phyloP scores from a whole-genome alignment of 1,140 invertebrate genomes.

The Pseudomyrmex sp. region DNA sequence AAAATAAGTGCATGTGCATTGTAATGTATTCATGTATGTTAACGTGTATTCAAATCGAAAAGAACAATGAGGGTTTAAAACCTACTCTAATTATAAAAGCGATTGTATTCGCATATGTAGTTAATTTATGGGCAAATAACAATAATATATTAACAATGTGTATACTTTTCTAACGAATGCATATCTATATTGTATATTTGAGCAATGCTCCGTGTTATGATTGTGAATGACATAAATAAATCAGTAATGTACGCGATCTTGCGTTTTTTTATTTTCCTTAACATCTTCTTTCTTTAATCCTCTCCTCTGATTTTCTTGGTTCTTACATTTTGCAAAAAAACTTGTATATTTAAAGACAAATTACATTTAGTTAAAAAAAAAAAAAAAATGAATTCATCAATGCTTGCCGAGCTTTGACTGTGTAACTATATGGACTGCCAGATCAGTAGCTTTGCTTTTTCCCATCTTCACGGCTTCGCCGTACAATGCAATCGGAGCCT shows the following conservation, averaged over 20 bases:
- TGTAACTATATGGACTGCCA: too few relatives aligned
- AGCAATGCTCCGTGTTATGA: slow-evolving; percentile 71
- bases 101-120: slow-evolving; percentile 52
- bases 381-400: neutral
- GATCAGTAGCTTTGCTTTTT: too few relatives aligned
- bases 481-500: too few relatives aligned
- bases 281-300: too few relatives aligned
- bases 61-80: slow-evolving; percentile 62
- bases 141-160: slow-evolving; percentile 62
- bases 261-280: neutral
- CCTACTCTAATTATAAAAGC: slow-evolving; percentile 72
- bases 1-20: slow-evolving; percentile 37
- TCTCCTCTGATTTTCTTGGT: too few relatives aligned
- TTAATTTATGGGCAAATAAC: slow-evolving; percentile 56
- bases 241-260: slow-evolving; percentile 40
- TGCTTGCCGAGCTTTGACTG: too few relatives aligned
- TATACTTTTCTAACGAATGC: slow-evolving; percentile 79
- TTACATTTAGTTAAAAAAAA: too few relatives aligned
- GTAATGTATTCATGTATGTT: slow-evolving; percentile 16
- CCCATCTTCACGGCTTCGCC: too few relatives aligned
- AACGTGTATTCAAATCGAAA: neutral
- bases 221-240: slow-evolving; percentile 76
- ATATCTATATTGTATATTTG: slow-evolving; percentile 74
- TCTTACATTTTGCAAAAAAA: neutral
- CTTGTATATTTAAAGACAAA: too few relatives aligned